Evolutionary conservation across 2,797 vertebrate genomes (phyloP).

Genomic region (Acomys russatus): DNA sequence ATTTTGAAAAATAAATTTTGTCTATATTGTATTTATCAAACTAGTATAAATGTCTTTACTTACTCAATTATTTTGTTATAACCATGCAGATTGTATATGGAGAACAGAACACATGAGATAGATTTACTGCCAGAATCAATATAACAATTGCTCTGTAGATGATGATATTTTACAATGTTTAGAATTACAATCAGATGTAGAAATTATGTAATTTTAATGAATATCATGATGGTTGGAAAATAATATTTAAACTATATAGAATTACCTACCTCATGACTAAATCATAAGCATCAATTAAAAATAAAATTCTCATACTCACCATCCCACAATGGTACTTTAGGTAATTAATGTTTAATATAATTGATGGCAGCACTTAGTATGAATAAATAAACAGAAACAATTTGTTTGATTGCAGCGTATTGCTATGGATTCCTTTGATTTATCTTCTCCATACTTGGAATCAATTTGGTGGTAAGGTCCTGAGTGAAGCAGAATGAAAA

Average conservation of each 20-base stretch:
- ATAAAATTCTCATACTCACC: conserved; percentile 34
- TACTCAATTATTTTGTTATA: neutral
- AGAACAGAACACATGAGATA: neutral
- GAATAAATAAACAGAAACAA: conserved; percentile 62
- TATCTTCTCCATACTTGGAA: conserved; percentile 11
- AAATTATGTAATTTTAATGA: neutral
- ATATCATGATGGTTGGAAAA: neutral
- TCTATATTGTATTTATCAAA: neutral
- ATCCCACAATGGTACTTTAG: conserved; percentile 31
- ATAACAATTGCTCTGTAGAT: neutral
- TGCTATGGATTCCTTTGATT: neutral
- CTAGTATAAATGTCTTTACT: neutral
- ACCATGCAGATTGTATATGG: neutral
- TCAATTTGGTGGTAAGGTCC: neutral
- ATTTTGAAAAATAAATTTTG: neutral
- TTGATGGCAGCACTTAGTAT: conserved; percentile 57
- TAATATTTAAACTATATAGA: conserved; percentile 7
- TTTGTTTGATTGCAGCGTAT: conserved; percentile 27
- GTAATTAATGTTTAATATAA: conserved; percentile 65
- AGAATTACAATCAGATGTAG: neutral
- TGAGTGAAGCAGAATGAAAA: neutral
- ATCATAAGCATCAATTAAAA: conserved; percentile 58
- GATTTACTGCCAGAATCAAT: neutral
- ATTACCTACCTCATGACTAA: conserved; percentile 15
- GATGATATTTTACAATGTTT: neutral